Percentiles rank a stretch among this genome's conserved stretches.
These are phyloP conservation scores for Halichoerus grypus DNA, from an alignment of 2,113 vertebrate species.

Conservation along the genomic window DNA sequence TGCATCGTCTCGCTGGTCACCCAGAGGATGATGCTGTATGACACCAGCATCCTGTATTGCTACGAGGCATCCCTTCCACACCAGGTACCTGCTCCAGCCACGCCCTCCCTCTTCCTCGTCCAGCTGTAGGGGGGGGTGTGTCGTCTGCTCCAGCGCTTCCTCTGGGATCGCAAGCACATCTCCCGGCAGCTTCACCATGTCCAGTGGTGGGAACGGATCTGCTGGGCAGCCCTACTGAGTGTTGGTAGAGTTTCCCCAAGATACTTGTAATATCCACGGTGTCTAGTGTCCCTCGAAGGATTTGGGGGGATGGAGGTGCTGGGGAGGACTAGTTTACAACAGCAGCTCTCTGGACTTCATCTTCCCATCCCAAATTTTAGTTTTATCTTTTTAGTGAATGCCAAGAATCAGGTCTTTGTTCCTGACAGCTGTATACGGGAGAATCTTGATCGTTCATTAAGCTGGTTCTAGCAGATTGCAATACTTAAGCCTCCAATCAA, in stretches of 20 bases:
- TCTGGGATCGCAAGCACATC: fast-evolving
- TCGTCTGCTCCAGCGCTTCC: fast-evolving
- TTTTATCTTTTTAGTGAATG: neutral
- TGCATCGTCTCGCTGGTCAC: slow-evolving; percentile 93
- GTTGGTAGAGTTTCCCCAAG: neutral
- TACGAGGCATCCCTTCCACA: slow-evolving; percentile 95
- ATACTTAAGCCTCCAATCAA: neutral
- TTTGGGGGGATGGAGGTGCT: neutral
- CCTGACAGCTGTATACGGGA: neutral
- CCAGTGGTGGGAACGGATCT: neutral
- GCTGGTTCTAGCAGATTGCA: neutral
- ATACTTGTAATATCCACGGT: neutral
- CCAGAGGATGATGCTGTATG: slow-evolving; percentile 94
- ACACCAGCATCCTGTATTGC: slow-evolving; percentile 98
- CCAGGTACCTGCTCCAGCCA: slow-evolving; percentile 88
- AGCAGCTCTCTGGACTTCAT: neutral
- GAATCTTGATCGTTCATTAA: neutral
- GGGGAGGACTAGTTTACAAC: neutral
- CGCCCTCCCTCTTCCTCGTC: neutral
- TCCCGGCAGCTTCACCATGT: fast-evolving
- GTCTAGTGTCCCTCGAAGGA: neutral
- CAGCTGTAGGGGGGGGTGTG: fast-evolving
- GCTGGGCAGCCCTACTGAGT: neutral
- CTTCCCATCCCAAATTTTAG: neutral
- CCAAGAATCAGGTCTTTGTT: neutral